Evolutionary conservation across 2,888 invertebrate genomes (phyloP).

Genomic region (Caenorhabditis sp.): DNA sequence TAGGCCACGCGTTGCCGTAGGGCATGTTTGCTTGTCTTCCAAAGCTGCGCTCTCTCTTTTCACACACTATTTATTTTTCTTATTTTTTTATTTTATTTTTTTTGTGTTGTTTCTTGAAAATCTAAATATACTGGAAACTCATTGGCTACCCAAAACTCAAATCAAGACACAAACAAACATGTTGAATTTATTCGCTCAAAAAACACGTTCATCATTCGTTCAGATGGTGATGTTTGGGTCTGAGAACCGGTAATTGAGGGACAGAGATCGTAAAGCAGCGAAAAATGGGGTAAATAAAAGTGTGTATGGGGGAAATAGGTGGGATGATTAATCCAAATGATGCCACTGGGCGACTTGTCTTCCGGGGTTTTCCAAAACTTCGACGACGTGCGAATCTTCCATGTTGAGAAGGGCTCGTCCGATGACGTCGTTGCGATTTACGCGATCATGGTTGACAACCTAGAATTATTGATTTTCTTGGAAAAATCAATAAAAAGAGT

Average conservation of each 20-base stretch:
- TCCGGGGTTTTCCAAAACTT: constrained; percentile 85
- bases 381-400: constrained; percentile 53
- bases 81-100: no score
- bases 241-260: not conserved
- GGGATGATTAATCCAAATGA: constrained; percentile 77
- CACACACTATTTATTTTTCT: no score
- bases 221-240: not conserved
- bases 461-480: constrained; percentile 10
- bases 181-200: not conserved
- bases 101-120: no score
- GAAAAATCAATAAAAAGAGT: not conserved
- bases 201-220: not conserved
- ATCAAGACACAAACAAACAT: not conserved
- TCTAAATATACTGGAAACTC: no score
- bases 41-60: no score
- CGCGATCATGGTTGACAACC: constrained; percentile 54
- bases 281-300: not conserved
- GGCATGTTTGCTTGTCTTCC: not conserved
- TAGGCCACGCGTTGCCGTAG: not conserved
- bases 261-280: not conserved
- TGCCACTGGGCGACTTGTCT: constrained; percentile 99
- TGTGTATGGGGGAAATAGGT: not conserved
- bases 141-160: no score
- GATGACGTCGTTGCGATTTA: constrained; percentile 55
- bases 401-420: constrained; percentile 53